Percentiles rank a stretch among this genome's conserved stretches.
Evolutionary conservation across 2,797 vertebrate species (phyloP).

Genomic region (Anolis apletophallus): DNA sequence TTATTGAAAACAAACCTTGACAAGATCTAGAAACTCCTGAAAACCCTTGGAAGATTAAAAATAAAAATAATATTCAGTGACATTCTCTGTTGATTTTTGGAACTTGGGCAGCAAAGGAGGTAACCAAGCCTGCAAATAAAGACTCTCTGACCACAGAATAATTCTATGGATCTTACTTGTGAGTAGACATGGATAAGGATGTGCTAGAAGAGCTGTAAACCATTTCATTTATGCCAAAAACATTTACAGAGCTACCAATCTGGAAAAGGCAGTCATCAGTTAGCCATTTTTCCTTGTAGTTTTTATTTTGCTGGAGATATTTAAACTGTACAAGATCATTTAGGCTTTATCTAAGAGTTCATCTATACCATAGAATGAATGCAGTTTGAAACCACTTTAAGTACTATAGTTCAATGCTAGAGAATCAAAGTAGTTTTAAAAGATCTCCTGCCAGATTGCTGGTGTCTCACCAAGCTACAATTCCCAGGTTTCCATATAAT

Average conservation of each 20-base stretch:
- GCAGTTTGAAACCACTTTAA: no score
- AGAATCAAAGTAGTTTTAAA: no score
- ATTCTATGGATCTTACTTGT: background rate
- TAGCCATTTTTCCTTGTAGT: background rate
- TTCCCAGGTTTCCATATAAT: no score
- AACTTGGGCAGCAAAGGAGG: background rate
- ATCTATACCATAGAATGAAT: no score
- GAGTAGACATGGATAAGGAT: background rate
- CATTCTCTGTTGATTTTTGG: background rate
- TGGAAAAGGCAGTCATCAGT: background rate
- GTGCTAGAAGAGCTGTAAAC: background rate
- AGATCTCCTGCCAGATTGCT: no score
- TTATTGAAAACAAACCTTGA: slow-evolving; percentile 14
- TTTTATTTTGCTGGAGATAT: no score
- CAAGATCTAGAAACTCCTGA: background rate
- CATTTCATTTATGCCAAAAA: background rate
- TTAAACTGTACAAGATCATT: background rate
- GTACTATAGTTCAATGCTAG: no score
- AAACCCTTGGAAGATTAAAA: background rate
- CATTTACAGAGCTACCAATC: background rate
- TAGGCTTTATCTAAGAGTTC: background rate
- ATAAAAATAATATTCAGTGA: slow-evolving; percentile 5
- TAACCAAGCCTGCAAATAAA: background rate
- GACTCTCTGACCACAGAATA: background rate
- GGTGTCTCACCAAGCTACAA: no score